Percentiles rank a stretch among this genome's conserved stretches.
These are phyloP conservation scores for Balaenoptera acutorostrata DNA, from an alignment of 2,113 vertebrate genomes.

Conservation along the genomic window DNA sequence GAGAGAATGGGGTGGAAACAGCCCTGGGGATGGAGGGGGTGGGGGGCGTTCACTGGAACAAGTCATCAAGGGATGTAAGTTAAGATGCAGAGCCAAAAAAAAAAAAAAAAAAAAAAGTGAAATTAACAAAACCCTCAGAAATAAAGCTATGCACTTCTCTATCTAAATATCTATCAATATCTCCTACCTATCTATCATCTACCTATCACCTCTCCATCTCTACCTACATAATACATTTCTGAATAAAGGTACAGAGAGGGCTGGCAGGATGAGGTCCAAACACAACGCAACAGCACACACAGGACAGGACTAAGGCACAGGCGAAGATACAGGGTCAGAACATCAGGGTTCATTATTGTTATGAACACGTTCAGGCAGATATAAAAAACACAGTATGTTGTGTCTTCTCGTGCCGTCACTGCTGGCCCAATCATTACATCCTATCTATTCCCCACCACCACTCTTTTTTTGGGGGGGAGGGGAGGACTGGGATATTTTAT, in stretches of 20 bases:
- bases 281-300: not conserved
- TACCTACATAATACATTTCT: not conserved
- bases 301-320: not conserved
- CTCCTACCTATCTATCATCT: not conserved
- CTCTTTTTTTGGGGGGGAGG: accelerated
- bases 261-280: not conserved
- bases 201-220: not conserved
- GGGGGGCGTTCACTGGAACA: not conserved
- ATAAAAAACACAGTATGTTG: accelerated
- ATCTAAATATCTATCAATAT: not conserved
- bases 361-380: no score
- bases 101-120: not conserved
- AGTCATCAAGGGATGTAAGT: no score
- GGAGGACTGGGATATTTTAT: not conserved
- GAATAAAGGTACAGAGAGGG: not conserved
- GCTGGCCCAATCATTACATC: not conserved
- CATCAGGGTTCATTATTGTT: not conserved
- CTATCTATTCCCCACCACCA: not conserved
- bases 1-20: not conserved
- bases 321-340: not conserved
- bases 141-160: not conserved
- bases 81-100: not conserved
- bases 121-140: not conserved
- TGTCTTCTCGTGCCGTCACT: not conserved
- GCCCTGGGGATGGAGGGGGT: not conserved